A percentile compares a stretch with the other conserved stretches of the same genome.
These are phyloP conservation scores for Corvus moneduloides DNA, from an alignment of 2,113 vertebrate genomes.

Conservation along the genomic window DNA sequence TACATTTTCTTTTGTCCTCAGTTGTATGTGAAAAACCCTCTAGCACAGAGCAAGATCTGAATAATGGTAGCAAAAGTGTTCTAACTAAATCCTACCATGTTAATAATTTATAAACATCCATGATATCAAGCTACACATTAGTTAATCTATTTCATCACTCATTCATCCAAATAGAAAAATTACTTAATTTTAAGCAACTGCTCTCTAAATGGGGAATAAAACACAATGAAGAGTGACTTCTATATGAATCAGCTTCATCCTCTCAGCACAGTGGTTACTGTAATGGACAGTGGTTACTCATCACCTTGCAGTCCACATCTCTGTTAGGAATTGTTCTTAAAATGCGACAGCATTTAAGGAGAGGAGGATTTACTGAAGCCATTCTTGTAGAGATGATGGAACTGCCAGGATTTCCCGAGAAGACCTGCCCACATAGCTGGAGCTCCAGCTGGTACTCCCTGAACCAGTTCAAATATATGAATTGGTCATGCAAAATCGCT, in stretches of 20 bases:
- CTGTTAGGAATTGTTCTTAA: background rate
- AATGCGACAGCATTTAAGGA: background rate
- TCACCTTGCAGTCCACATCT: background rate
- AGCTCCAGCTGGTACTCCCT: background rate
- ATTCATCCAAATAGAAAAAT: background rate
- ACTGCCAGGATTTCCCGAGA: background rate
- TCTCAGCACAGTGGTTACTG: background rate
- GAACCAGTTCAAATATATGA: background rate
- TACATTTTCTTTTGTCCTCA: background rate
- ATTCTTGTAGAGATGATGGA: background rate
- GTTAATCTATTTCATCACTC: background rate
- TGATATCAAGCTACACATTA: background rate
- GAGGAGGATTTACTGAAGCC: background rate
- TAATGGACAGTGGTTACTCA: background rate
- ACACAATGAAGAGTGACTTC: background rate
- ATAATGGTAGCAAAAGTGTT: background rate
- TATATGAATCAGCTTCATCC: background rate
- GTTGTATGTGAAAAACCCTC: background rate
- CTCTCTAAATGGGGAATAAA: background rate
- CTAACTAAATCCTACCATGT: background rate
- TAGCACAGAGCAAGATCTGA: background rate
- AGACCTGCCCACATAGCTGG: accelerated
- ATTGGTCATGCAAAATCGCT: background rate
- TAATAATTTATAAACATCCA: background rate
- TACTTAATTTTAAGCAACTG: background rate